Conservation (phyloP, 2,888 invertebrate genomes). For the Drosophila testacea region DNA sequence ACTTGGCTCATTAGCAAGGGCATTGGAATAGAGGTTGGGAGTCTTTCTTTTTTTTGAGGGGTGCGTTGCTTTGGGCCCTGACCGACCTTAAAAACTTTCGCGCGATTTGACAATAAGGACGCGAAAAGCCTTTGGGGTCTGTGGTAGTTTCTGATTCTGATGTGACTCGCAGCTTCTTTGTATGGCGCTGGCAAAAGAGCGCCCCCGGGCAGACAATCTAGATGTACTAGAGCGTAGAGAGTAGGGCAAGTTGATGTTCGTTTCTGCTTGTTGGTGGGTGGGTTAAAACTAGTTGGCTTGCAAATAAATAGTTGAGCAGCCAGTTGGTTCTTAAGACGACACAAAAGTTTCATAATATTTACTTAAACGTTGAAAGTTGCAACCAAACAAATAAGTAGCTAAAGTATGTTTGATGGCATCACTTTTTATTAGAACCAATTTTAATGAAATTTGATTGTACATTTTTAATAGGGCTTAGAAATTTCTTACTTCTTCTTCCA, state of each 20-base stretch:
- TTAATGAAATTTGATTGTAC: conserved; percentile 7
- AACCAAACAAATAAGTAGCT: background rate
- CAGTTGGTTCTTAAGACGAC: conserved; percentile 6
- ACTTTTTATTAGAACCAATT: background rate
- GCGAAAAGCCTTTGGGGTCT: conserved; percentile 18
- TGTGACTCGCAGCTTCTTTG: conserved; percentile 42
- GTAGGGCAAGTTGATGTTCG: conserved; percentile 39
- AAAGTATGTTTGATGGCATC: background rate
- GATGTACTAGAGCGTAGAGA: conserved; percentile 21
- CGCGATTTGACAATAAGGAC: conserved; percentile 67
- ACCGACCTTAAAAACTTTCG: conserved; percentile 63
- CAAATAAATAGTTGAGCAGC: conserved; percentile 41
- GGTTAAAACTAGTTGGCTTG: conserved; percentile 9
- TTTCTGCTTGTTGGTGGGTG: background rate
- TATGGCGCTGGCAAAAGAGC: conserved; percentile 20
- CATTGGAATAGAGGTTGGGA: background rate
- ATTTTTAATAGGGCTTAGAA: background rate
- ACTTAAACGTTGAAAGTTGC: conserved; percentile 21
- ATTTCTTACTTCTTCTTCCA: too few relatives aligned
- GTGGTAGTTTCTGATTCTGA: conserved; percentile 22
- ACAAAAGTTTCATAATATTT: conserved; percentile 41
- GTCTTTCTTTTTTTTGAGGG: background rate
- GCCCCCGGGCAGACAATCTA: conserved; percentile 34
- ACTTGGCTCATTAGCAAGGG: conserved; percentile 11
- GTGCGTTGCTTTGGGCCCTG: conserved; percentile 37